These are phyloP conservation scores for Gryon sp. DNA, from an alignment of 1,140 invertebrate genomes.

Conservation along the genomic window DNA sequence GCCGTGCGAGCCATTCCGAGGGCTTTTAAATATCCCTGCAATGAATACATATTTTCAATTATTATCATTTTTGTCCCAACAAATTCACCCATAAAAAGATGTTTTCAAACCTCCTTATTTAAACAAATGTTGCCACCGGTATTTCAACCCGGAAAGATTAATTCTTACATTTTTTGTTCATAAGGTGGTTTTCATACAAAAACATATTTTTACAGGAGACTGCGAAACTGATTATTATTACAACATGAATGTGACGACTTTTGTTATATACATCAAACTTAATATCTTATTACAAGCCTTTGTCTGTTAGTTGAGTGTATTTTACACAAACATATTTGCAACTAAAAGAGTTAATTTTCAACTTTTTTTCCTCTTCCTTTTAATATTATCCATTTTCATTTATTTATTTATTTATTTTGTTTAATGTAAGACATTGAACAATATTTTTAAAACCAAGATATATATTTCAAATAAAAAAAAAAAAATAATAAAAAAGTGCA, in stretches of 20 bases:
- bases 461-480: not conserved
- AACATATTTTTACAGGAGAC: slow-evolving; percentile 23
- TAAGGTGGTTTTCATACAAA: slow-evolving; percentile 14
- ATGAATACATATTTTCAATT: slow-evolving; percentile 61
- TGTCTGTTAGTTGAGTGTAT: slow-evolving; percentile 13
- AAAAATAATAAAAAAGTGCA: no score
- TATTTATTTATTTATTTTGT: no score
- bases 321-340: no score
- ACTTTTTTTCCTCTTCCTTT: no score
- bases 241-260: slow-evolving; percentile 41
- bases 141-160: no score
- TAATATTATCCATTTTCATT: no score
- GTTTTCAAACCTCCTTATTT: slow-evolving; percentile 18
- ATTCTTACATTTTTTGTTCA: no score
- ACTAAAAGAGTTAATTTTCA: no score
- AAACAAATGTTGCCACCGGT: no score
- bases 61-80: not conserved
- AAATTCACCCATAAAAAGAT: slow-evolving; percentile 25
- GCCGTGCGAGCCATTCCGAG: slow-evolving; percentile 97
- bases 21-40: slow-evolving; percentile 95
- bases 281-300: slow-evolving; percentile 28
- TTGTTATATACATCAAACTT: slow-evolving; percentile 44
- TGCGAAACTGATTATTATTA: slow-evolving; percentile 17
- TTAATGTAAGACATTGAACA: no score
- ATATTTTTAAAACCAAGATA: no score